A percentile compares a stretch with the other conserved stretches of the same genome.
phyloP scores from a whole-genome alignment of 2,797 vertebrate species.

The Calcarius lapponicus region DNA sequence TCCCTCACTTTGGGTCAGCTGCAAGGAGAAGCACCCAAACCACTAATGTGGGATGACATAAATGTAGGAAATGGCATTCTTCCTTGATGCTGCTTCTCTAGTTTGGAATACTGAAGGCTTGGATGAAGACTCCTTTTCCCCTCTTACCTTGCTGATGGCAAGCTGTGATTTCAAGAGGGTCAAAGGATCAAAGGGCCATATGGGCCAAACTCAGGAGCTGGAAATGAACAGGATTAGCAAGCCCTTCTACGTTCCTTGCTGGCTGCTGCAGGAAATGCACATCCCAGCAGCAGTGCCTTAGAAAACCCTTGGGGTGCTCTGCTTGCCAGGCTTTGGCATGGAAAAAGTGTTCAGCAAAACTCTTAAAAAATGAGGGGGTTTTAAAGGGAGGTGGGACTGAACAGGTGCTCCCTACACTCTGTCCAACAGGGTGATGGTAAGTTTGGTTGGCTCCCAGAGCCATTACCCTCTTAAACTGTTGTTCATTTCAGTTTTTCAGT shows the following conservation, averaged over 20 bases:
- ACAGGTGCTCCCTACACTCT: background rate
- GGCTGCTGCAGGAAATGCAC: background rate
- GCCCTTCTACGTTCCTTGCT: fast-evolving
- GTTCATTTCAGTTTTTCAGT: background rate
- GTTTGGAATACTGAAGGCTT: background rate
- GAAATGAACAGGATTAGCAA: background rate
- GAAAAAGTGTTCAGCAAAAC: background rate
- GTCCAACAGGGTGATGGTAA: background rate
- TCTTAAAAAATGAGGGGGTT: background rate
- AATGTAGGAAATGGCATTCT: background rate
- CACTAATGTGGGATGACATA: background rate
- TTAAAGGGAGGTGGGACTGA: background rate
- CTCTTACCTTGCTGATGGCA: background rate
- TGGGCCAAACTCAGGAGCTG: background rate
- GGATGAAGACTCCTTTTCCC: background rate
- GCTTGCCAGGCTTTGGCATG: background rate
- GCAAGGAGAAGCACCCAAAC: background rate
- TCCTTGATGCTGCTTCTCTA: background rate
- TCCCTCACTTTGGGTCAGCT: background rate
- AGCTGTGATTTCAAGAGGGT: background rate
- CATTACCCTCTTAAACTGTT: background rate
- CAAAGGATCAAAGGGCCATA: background rate
- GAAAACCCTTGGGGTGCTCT: background rate
- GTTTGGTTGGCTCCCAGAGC: background rate
- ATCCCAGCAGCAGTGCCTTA: background rate